Conservation (phyloP, 2,797 vertebrate species). For the Acanthurus tractus region DNA sequence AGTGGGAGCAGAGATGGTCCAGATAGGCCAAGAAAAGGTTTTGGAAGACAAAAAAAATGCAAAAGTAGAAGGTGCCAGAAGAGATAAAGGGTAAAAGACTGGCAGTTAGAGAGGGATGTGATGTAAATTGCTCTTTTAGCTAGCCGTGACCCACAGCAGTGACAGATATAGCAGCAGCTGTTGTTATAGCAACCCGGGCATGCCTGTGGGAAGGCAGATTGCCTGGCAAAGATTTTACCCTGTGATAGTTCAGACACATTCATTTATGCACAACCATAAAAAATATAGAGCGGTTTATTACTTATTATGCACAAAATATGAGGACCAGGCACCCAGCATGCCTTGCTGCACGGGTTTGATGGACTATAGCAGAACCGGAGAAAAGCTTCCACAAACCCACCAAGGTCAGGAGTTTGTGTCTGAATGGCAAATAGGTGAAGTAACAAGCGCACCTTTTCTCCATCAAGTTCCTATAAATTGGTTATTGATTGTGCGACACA, state of each 20-base stretch:
- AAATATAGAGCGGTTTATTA: conserved; percentile 19
- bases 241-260: conserved; percentile 32
- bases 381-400: not conserved
- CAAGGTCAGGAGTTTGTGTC: conserved; percentile 46
- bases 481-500: conserved; percentile 76
- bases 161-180: conserved; percentile 77
- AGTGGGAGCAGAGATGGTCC: conserved; percentile 8
- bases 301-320: conserved; percentile 7
- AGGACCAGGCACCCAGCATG: not conserved
- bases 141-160: conserved; percentile 63
- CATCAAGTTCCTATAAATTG: conserved; percentile 76
- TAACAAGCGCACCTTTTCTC: conserved; percentile 53
- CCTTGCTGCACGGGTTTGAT: conserved; percentile 4
- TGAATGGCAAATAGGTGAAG: conserved; percentile 32
- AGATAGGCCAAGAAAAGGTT: conserved; percentile 8
- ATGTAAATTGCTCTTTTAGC: conserved; percentile 70
- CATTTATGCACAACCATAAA: conserved; percentile 40
- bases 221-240: conserved; percentile 45
- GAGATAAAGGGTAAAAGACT: conserved; percentile 26
- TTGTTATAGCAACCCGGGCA: conserved; percentile 81
- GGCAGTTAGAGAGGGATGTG: conserved; percentile 46
- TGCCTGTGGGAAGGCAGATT: conserved; percentile 58
- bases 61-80: conserved; percentile 13
- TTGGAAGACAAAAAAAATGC: conserved; percentile 13
- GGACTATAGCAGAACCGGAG: not conserved